Percentiles rank a stretch among this genome's conserved stretches.
Conservation (phyloP, 2,888 invertebrate species). For the Schizaphis graminum region DNA sequence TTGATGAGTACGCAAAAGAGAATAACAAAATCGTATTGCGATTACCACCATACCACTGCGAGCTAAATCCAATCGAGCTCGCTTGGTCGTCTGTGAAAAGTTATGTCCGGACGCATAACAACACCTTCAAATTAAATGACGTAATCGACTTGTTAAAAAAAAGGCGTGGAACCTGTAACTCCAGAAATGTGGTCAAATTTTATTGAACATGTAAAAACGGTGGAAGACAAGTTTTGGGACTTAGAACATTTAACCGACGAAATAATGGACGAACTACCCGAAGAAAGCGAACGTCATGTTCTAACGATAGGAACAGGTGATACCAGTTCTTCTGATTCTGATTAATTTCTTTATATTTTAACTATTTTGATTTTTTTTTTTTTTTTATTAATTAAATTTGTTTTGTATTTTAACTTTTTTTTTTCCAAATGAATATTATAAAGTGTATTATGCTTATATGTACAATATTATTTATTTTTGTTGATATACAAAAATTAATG, state of each 20-base stretch:
- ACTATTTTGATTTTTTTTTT: too few species aligned
- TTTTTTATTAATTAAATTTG: too few species aligned
- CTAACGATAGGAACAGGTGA: neutral
- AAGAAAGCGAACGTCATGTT: slow-evolving; percentile 13
- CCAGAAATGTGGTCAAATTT: too few species aligned
- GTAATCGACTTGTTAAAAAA: too few species aligned
- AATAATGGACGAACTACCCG: neutral
- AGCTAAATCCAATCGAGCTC: neutral
- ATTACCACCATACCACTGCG: neutral
- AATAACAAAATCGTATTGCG: slow-evolving; percentile 9
- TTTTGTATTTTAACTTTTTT: neutral
- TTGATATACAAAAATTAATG: neutral
- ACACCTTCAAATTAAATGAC: too few species aligned
- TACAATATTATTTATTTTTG: neutral
- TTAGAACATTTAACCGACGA: neutral
- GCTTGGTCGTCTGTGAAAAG: too few species aligned
- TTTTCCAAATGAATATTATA: neutral
- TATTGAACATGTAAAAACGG: neutral
- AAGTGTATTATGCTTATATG: neutral
- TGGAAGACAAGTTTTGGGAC: neutral
- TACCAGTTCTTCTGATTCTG: too few species aligned
- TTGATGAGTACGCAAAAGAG: slow-evolving; percentile 45
- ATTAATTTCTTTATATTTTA: too few species aligned
- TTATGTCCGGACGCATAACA: too few species aligned
- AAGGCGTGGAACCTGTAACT: too few species aligned